Conservation (phyloP, 2,113 vertebrate genomes). For the Halcyon malimbica region DNA sequence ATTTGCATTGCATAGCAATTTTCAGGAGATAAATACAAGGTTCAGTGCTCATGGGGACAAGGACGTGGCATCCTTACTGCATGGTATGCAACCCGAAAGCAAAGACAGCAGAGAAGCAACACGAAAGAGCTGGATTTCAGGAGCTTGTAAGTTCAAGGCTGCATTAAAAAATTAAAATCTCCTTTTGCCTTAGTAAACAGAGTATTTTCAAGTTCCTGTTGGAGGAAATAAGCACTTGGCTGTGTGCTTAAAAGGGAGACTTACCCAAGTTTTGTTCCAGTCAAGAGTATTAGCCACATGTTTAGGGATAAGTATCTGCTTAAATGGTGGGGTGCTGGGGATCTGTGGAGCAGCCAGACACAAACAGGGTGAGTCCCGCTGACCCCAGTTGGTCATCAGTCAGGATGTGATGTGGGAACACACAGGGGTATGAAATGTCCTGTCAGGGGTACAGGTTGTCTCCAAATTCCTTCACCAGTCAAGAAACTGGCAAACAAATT, state of each 20-base stretch:
- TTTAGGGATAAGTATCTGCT: neutral
- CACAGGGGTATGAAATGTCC: rapidly evolving
- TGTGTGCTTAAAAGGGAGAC: neutral
- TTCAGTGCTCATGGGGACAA: conserved; percentile 17
- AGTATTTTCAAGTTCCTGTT: neutral
- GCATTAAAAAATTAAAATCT: neutral
- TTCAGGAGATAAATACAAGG: conserved; percentile 7
- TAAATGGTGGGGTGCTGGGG: neutral
- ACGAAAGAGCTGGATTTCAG: rapidly evolving
- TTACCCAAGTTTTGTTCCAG: neutral
- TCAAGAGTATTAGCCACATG: neutral
- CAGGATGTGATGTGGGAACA: neutral
- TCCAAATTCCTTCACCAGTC: neutral
- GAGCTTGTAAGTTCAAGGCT: neutral
- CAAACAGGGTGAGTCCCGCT: rapidly evolving
- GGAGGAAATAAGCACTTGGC: neutral
- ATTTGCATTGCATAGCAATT: conserved; percentile 49
- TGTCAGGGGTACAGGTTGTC: too few relatives aligned
- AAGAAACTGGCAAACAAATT: neutral
- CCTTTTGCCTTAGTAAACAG: neutral
- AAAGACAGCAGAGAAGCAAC: neutral
- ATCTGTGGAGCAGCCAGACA: neutral
- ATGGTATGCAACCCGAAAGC: neutral
- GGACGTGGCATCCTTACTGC: conserved; percentile 17
- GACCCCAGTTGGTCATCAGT: neutral